A percentile compares a stretch with the other conserved stretches of the same genome.
Conservation (phyloP, 1,140 invertebrate species). For the Drosophila prosaltans region DNA sequence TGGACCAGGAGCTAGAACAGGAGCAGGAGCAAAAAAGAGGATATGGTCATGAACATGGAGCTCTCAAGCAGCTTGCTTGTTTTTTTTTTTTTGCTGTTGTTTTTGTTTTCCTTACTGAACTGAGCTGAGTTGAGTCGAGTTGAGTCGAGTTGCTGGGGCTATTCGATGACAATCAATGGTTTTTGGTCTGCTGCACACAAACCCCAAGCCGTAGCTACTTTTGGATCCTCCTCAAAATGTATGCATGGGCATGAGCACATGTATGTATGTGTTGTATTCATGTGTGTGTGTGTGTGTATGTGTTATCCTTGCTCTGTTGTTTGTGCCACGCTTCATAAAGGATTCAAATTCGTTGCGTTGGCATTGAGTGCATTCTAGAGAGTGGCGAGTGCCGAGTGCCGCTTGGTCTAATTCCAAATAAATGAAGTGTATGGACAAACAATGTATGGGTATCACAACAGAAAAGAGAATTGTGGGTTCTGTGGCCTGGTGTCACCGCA, state of each 20-base stretch:
- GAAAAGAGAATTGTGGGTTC: not conserved
- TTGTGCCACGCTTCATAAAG: constrained; percentile 78
- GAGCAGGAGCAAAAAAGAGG: not conserved
- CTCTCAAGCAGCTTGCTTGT: constrained; percentile 34
- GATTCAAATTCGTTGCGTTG: constrained; percentile 76
- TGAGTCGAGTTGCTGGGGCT: constrained; percentile 21
- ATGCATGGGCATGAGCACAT: constrained; percentile 59
- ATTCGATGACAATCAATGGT: constrained; percentile 83
- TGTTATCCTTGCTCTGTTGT: constrained; percentile 48
- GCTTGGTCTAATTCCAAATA: constrained; percentile 76
- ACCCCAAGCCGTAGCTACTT: constrained; percentile 54
- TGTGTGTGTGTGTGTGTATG: constrained; percentile 25
- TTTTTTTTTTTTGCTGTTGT: constrained; percentile 10
- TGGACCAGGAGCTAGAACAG: constrained; percentile 4
- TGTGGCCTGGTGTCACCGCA: too few species aligned
- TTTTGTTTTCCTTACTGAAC: constrained; percentile 35
- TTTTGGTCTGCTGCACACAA: constrained; percentile 79
- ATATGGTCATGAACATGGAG: constrained; percentile 27
- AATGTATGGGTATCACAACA: constrained; percentile 52
- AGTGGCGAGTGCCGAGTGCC: constrained; percentile 42
- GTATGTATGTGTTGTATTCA: not conserved
- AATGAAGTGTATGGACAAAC: constrained; percentile 81
- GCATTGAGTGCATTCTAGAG: constrained; percentile 61
- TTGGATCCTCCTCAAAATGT: constrained; percentile 36
- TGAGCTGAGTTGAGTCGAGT: not conserved